Evolutionary conservation across 2,113 vertebrate genomes (phyloP).

Genomic region (Vidua chalybeata): DNA sequence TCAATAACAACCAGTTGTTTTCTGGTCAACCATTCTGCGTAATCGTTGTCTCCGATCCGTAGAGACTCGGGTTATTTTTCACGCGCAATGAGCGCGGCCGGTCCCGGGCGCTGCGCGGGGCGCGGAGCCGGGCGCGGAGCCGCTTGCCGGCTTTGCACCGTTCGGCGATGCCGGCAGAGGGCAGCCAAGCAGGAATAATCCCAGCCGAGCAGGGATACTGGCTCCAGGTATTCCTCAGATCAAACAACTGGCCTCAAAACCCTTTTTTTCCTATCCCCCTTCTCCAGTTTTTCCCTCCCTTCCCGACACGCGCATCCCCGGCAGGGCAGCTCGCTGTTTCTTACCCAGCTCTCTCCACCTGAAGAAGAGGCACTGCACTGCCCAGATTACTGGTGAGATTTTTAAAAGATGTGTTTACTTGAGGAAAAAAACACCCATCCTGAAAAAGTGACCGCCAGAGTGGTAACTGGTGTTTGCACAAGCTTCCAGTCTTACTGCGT

Average conservation of each 20-base stretch:
- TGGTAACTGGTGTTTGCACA: constrained; percentile 45
- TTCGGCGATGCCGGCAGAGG: constrained; percentile 79
- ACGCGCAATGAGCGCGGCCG: constrained; percentile 47
- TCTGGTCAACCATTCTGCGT: constrained; percentile 37
- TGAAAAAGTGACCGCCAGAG: not conserved
- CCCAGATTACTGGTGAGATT: constrained; percentile 16
- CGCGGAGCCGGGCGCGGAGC: not conserved
- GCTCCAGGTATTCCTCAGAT: constrained; percentile 50
- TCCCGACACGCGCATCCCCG: constrained; percentile 10
- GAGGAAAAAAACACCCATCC: not conserved
- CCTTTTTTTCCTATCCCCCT: rapidly evolving
- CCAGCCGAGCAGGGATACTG: constrained; percentile 54
- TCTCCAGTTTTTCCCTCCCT: not conserved
- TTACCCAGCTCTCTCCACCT: constrained; percentile 30
- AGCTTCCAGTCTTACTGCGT: not conserved
- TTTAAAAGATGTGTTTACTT: constrained; percentile 7
- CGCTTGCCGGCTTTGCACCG: constrained; percentile 27
- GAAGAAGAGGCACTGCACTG: not conserved
- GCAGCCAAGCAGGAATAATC: constrained; percentile 83
- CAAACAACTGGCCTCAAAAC: constrained; percentile 45
- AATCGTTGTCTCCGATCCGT: constrained; percentile 62
- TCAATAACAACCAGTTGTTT: constrained; percentile 67
- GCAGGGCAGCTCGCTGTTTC: constrained; percentile 51
- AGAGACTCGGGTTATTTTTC: constrained; percentile 1
- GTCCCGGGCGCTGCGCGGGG: not conserved